A percentile compares a stretch with the other conserved stretches of the same genome.
Evolutionary conservation across 2,113 vertebrate species (phyloP).

Genomic region (Excalfactoria chinensis): DNA sequence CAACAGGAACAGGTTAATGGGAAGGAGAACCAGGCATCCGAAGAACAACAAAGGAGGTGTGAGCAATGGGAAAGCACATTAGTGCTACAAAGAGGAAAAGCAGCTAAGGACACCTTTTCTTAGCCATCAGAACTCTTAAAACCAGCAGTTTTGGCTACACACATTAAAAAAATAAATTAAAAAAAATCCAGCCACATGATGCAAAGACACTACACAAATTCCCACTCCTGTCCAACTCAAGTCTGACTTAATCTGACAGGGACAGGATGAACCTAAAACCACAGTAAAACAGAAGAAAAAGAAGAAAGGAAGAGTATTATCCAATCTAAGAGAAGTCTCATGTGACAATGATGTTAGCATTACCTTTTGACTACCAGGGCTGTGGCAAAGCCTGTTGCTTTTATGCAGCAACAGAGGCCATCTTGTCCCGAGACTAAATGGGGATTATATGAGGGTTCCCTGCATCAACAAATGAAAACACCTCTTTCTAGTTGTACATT

Average conservation of each 20-base stretch:
- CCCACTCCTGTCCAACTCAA: not conserved
- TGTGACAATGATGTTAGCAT: accelerated
- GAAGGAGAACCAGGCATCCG: not conserved
- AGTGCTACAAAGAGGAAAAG: not conserved
- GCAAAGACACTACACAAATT: not conserved
- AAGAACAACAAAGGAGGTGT: not conserved
- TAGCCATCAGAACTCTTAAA: constrained; percentile 21
- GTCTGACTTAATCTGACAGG: not conserved
- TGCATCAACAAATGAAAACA: not conserved
- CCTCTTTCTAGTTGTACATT: not conserved
- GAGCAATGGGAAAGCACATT: not conserved
- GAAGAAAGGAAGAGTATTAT: not conserved
- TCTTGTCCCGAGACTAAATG: not conserved
- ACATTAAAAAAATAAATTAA: not conserved
- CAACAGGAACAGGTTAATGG: constrained; percentile 50
- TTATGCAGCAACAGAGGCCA: not conserved
- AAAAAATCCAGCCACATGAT: not conserved
- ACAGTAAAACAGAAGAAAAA: not conserved
- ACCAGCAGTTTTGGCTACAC: not conserved
- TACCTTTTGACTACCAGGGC: not conserved
- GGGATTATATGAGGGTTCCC: not conserved
- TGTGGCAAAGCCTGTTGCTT: not conserved
- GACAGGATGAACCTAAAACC: not conserved
- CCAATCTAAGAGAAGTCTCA: not conserved
- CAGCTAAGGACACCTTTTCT: not conserved